Evolutionary conservation across 2,113 vertebrate species (phyloP), one percentile per base, ranked within the genome.

Genomic region (Holacanthus passer): DNA sequence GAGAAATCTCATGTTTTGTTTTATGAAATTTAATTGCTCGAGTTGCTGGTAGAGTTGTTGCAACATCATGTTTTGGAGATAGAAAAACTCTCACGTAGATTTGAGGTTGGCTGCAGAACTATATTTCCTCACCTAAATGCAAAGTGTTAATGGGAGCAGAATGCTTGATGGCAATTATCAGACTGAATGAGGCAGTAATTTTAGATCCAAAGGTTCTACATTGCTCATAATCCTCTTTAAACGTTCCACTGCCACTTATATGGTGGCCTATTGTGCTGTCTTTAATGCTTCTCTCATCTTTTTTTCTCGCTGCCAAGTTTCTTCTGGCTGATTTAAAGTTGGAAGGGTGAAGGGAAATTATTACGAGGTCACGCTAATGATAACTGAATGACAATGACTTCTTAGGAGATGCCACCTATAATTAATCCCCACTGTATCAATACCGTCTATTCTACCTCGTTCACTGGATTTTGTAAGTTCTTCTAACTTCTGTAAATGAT

Each of bases 311-410:
- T 32, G 37, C 59, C 72, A 81, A 79, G 76, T 88, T 27, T 78
- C n/a, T 73, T 84, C 70, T 31, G 31, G 20, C 76, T 81, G 85
- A 85, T 91, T 86, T 85, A 76, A 76, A 84, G 72, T 87, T 87
- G n/a, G 59, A 86, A 85, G 77, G 83, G 82, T 89, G 73, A 92
- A 83, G 77, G 53, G 27, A 86, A 87, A 91, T 89, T 68, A 86
- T 73, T 19, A 69, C 39, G 19, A 88, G 88, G 86, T 89, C 84
- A 41, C 41, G 39, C 37, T 78, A 67, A 58, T 73, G 72, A 86
- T 31, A 41, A 80, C 43, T 71, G 45, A 66, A 52, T 81, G 43
- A 65, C 62, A 69, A 69, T 35, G 31, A 76, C 32, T 73, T 69
- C 16, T 43, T 17, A 53, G 16, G 31, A 55, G 45, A 67, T 45